Evolutionary conservation across 2,113 vertebrate species (phyloP).

Genomic region (Helogale parvula): DNA sequence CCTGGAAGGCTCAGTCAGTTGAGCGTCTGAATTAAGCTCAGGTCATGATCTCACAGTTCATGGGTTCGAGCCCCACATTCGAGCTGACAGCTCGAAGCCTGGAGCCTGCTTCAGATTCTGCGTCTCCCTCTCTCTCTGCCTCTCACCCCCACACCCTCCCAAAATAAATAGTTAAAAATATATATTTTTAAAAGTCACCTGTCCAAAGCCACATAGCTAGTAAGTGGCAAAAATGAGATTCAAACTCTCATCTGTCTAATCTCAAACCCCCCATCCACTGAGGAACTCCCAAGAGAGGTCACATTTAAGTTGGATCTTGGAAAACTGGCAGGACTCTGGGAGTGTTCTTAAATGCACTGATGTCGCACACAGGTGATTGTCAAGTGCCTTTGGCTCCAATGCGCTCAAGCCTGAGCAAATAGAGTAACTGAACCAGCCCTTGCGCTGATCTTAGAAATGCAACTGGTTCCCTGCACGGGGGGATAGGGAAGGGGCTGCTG

Average conservation of each 20-base stretch:
- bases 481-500: neutral
- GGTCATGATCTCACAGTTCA: neutral
- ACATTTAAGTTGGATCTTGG: neutral
- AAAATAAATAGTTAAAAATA: neutral
- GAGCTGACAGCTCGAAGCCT: neutral
- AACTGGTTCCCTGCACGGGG: neutral
- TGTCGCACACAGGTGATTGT: neutral
- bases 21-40: neutral
- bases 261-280: neutral
- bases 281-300: neutral
- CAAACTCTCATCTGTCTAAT: neutral
- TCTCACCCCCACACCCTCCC: neutral
- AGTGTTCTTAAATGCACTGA: neutral
- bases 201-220: neutral
- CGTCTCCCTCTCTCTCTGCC: neutral
- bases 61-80: neutral
- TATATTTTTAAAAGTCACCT: neutral
- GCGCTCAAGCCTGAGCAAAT: neutral
- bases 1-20: neutral
- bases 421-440: neutral
- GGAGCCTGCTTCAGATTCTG: neutral
- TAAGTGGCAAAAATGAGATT: neutral
- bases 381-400: rapidly evolving
- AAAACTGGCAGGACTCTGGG: neutral
- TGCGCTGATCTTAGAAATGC: neutral